These are phyloP conservation scores for Chaenogobius annularis DNA, from an alignment of 2,113 vertebrate species.

Conservation along the genomic window DNA sequence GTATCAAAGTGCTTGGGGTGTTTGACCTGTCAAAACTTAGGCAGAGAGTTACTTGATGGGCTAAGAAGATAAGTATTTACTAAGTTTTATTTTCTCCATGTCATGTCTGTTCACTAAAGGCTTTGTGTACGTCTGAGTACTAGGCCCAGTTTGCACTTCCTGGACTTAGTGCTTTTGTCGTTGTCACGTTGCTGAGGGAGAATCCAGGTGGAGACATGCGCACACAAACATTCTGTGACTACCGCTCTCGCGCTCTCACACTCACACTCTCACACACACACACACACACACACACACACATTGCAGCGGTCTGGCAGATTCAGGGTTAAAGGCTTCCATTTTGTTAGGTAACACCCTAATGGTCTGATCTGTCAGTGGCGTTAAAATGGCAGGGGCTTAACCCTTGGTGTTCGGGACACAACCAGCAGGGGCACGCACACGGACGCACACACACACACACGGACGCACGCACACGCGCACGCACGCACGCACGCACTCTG, in stretches of 20 bases:
- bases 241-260: conserved; percentile 19
- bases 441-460: conserved; percentile 14
- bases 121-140: conserved; percentile 56
- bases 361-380: conserved; percentile 88
- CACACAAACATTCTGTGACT: conserved; percentile 45
- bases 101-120: conserved; percentile 1
- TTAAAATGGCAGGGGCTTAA: conserved; percentile 92
- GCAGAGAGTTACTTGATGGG: neutral
- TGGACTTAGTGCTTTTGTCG: conserved; percentile 54
- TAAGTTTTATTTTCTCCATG: neutral
- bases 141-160: conserved; percentile 56
- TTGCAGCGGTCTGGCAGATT: conserved; percentile 56
- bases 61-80: neutral
- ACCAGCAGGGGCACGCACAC: conserved; percentile 65
- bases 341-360: conserved; percentile 93
- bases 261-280: conserved; percentile 18
- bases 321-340: conserved; percentile 92
- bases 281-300: conserved; percentile 25
- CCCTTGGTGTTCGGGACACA: conserved; percentile 79
- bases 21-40: neutral
- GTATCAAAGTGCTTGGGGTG: neutral
- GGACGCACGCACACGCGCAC: conserved; percentile 46
- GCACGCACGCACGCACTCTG: conserved; percentile 40
- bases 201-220: conserved; percentile 74
- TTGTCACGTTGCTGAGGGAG: conserved; percentile 69